These are phyloP conservation scores for Sterrhoptilus dennistouni DNA, from an alignment of 2,113 vertebrate genomes.

Conservation along the genomic window DNA sequence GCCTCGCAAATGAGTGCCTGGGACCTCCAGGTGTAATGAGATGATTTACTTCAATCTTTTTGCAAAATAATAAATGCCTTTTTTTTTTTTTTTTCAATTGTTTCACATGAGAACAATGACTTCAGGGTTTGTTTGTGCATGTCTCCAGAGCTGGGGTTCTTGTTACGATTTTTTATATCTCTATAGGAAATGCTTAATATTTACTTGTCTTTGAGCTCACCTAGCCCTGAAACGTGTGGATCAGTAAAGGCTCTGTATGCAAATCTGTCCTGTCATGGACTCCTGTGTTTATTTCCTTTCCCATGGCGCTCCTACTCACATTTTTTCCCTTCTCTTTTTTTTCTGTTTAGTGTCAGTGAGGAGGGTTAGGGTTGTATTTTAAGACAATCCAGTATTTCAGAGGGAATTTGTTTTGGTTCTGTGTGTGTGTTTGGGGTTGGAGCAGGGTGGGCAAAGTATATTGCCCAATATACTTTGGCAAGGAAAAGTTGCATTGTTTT, in stretches of 20 bases:
- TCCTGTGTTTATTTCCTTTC: slow-evolving; percentile 10
- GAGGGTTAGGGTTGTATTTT: background rate
- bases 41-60: background rate
- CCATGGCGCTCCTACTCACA: background rate
- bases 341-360: background rate
- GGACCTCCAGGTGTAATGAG: background rate
- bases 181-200: background rate
- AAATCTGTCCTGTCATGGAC: background rate
- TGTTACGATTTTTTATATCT: background rate
- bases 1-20: background rate
- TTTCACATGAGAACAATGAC: background rate
- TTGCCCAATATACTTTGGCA: slow-evolving; percentile 27
- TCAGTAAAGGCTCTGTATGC: background rate
- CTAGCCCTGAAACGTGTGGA: background rate
- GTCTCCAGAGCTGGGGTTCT: background rate
- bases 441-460: rapidly evolving
- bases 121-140: background rate
- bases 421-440: background rate
- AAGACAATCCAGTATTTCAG: background rate
- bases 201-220: background rate
- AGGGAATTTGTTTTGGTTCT: background rate
- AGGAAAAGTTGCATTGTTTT: slow-evolving; percentile 16
- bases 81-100: background rate
- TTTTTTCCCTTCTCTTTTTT: background rate
- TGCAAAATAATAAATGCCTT: background rate